Evolutionary conservation across 2,888 invertebrate genomes (phyloP).

Genomic region (Megalurothrips usitatus): DNA sequence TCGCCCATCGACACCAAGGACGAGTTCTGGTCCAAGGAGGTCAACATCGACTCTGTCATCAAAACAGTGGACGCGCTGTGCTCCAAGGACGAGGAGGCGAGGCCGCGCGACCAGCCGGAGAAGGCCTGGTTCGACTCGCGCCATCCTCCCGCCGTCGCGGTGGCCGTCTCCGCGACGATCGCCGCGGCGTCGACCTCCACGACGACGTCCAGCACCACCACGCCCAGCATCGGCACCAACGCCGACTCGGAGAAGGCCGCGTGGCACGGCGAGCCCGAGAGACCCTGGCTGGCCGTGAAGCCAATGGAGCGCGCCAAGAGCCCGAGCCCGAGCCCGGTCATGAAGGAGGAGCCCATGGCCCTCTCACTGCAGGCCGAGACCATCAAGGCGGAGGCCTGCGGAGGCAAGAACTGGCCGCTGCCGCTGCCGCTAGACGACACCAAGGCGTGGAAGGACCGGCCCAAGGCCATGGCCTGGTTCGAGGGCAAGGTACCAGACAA

Average conservation of each 20-base stretch:
- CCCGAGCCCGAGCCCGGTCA: conserved; percentile 1
- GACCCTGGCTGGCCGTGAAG: conserved; percentile 9
- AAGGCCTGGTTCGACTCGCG: conserved; percentile 33
- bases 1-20: conserved; percentile 58
- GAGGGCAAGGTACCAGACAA: conserved; percentile 8
- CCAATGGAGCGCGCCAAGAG: conserved; percentile 3
- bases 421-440: background rate
- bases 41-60: conserved; percentile 76
- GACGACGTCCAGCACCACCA: background rate
- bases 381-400: conserved; percentile 27
- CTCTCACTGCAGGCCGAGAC: background rate
- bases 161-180: background rate
- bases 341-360: background rate
- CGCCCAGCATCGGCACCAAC: background rate
- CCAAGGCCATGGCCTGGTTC: background rate
- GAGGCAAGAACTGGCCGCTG: background rate
- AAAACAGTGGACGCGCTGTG: conserved; percentile 70
- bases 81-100: conserved; percentile 46
- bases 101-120: conserved; percentile 34
- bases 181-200: background rate
- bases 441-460: background rate
- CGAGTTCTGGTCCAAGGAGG: conserved; percentile 74
- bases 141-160: no score
- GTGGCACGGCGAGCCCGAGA: conserved; percentile 1
- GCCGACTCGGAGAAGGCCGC: background rate